Percentiles rank a stretch among this genome's conserved stretches.
phyloP scores from a whole-genome alignment of 2,888 invertebrate species.

The Tuta absoluta region DNA sequence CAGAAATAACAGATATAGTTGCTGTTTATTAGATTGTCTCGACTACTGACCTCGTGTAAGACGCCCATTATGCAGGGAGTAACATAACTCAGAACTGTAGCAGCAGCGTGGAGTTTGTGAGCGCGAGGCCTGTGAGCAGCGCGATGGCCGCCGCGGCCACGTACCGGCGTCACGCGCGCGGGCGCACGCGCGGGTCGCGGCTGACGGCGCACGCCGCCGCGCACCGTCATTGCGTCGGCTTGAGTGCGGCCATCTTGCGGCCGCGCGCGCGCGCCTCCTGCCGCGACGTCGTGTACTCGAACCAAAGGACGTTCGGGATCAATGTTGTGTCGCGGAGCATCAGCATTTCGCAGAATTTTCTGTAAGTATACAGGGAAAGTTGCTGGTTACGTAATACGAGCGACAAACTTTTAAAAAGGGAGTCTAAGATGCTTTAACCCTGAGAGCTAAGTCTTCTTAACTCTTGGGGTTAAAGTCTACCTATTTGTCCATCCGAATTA shows the following conservation, averaged over 20 bases:
- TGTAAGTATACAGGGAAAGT: conserved; percentile 59
- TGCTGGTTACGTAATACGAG: background rate
- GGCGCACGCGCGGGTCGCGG: conserved; percentile 46
- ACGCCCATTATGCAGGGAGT: too few relatives aligned
- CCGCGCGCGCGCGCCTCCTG: conserved; percentile 91
- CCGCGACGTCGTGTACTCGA: conserved; percentile 93
- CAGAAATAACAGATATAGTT: too few relatives aligned
- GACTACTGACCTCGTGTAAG: too few relatives aligned
- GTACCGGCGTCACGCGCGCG: conserved; percentile 73
- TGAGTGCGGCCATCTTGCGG: conserved; percentile 89
- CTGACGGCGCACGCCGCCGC: conserved; percentile 64
- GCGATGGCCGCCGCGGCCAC: conserved; percentile 56
- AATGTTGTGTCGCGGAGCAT: conserved; percentile 93
- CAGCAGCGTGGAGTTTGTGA: conserved; percentile 40
- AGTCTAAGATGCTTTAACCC: too few relatives aligned
- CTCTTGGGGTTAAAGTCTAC: too few relatives aligned
- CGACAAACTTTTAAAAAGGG: background rate
- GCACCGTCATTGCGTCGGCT: conserved; percentile 89
- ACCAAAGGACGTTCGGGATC: conserved; percentile 96
- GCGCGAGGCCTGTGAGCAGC: conserved; percentile 61
- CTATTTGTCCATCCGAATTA: too few relatives aligned
- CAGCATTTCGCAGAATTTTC: conserved; percentile 92
- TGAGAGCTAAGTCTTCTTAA: too few relatives aligned
- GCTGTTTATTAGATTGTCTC: too few relatives aligned
- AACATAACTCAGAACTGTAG: conserved; percentile 17